Conservation (phyloP, 2,797 vertebrate genomes). For the Gobio occitaniae region DNA sequence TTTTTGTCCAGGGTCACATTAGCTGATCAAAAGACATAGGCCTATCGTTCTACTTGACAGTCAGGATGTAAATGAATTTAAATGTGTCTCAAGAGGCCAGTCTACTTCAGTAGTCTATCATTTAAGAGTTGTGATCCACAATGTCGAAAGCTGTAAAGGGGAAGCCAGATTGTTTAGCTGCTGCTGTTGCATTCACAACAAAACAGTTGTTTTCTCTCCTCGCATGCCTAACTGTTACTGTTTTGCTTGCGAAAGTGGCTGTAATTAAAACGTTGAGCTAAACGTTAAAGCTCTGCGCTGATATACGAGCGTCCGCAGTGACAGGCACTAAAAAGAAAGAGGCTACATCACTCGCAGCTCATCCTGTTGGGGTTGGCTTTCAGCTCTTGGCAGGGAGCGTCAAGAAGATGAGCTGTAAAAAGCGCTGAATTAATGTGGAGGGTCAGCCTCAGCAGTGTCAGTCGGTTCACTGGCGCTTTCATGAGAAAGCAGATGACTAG, state of each 20-base stretch:
- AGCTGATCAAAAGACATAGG: background rate
- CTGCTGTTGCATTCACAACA: background rate
- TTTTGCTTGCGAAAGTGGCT: background rate
- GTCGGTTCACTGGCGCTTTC: conserved; percentile 31
- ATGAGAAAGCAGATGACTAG: conserved; percentile 37
- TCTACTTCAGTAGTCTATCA: background rate
- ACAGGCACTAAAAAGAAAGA: conserved; percentile 47
- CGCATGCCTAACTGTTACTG: background rate
- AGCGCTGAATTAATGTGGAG: background rate
- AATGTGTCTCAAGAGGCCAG: background rate
- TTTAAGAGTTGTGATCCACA: background rate
- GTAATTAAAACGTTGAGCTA: conserved; percentile 22
- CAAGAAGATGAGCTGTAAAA: conserved; percentile 32
- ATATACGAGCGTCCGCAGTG: conserved; percentile 36
- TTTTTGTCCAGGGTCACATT: background rate
- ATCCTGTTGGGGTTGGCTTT: conserved; percentile 54
- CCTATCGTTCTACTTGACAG: background rate
- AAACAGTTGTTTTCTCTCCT: conserved; percentile 4
- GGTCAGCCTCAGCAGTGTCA: conserved; percentile 26
- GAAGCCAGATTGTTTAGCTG: background rate
- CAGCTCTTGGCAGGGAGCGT: conserved; percentile 55
- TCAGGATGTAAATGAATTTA: background rate
- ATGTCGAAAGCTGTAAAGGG: background rate
- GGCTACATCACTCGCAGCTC: conserved; percentile 42
- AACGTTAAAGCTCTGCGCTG: conserved; percentile 34